Conservation (phyloP, 2,113 vertebrate genomes). For the Perca fluviatilis region DNA sequence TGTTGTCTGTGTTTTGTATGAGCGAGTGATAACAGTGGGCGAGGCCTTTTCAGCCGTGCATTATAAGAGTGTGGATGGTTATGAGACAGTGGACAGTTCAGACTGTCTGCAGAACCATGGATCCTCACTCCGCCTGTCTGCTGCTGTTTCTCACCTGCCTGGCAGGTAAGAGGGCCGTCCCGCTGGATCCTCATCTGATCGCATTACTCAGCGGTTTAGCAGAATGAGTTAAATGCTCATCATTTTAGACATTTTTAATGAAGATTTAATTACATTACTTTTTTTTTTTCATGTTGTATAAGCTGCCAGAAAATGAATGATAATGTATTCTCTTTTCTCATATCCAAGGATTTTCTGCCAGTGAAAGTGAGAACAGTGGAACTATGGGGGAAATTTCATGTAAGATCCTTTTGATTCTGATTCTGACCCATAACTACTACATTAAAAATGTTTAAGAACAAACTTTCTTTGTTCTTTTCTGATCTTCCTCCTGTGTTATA, state of each 20-base stretch:
- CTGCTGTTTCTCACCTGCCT: slow-evolving; percentile 40
- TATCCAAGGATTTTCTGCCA: slow-evolving; percentile 33
- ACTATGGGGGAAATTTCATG: neutral
- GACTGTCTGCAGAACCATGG: slow-evolving; percentile 35
- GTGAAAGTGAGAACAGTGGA: slow-evolving; percentile 20
- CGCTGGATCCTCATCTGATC: neutral
- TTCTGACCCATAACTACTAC: neutral
- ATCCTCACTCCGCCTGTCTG: slow-evolving; percentile 1
- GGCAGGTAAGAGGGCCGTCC: slow-evolving; percentile 33
- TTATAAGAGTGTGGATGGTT: slow-evolving; percentile 26
- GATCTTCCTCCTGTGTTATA: too few relatives aligned
- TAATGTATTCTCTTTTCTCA: neutral
- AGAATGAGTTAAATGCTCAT: neutral
- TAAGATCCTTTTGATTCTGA: slow-evolving; percentile 24
- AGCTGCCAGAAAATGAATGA: neutral
- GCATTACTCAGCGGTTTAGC: neutral
- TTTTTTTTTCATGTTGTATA: neutral
- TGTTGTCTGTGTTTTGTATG: slow-evolving; percentile 3
- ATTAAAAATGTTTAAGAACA: neutral
- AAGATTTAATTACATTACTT: too few relatives aligned
- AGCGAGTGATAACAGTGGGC: slow-evolving; percentile 32
- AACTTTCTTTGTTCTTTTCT: neutral
- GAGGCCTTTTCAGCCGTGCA: neutral
- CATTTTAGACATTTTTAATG: neutral
- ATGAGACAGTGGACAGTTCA: neutral